Percentiles rank a stretch among this genome's conserved stretches.
Conservation (phyloP, 2,888 invertebrate species). For the Tetropium fuscum region DNA sequence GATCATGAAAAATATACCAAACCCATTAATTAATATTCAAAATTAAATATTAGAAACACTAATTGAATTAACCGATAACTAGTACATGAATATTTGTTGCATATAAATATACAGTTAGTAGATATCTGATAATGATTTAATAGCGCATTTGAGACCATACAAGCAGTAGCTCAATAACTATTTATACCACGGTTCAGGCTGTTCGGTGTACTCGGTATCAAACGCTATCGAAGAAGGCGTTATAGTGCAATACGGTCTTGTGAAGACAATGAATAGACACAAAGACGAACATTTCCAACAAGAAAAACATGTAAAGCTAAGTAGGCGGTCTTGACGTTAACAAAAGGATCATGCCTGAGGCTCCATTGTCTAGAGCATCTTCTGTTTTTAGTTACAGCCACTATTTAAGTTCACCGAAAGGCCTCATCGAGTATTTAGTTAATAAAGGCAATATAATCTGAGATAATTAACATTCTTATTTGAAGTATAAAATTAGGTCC, state of each 20-base stretch:
- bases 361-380: conserved; percentile 25
- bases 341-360: conserved; percentile 26
- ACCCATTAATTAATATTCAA: too few species aligned
- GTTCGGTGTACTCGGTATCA: conserved; percentile 5
- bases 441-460: conserved; percentile 6
- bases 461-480: background rate
- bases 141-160: too few species aligned
- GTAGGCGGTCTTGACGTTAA: conserved; percentile 31
- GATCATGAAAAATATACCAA: too few species aligned
- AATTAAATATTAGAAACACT: too few species aligned
- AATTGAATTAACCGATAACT: too few species aligned
- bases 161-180: too few species aligned
- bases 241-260: conserved; percentile 16
- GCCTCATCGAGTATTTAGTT: conserved; percentile 17
- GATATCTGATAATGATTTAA: too few species aligned
- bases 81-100: too few species aligned
- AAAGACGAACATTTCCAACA: conserved; percentile 14
- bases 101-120: too few species aligned
- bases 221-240: conserved; percentile 19
- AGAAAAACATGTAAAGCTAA: conserved; percentile 28
- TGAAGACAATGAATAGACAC: conserved; percentile 22
- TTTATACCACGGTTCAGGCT: too few species aligned
- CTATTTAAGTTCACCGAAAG: conserved; percentile 21
- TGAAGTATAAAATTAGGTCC: too few species aligned
- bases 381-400: conserved; percentile 24